phyloP scores from a whole-genome alignment of 2,797 vertebrate species.

The Denticeps clupeoides region DNA sequence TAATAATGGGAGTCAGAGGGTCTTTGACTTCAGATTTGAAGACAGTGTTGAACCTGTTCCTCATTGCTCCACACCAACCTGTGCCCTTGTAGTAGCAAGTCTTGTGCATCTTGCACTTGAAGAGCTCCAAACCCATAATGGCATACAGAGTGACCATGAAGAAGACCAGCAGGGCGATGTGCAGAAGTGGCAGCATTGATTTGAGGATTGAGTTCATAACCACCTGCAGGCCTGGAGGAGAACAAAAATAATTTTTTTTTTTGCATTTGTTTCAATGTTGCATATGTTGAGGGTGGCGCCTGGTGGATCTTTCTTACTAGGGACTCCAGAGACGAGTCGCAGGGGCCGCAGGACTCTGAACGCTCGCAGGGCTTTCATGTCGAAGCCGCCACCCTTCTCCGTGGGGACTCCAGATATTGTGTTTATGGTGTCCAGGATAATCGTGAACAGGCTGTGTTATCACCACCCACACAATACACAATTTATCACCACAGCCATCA shows the following conservation, averaged over 20 bases:
- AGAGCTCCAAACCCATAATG: conserved; percentile 91
- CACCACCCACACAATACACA: not conserved
- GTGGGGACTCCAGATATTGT: conserved; percentile 62
- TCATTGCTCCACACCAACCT: conserved; percentile 37
- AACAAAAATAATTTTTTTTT: conserved; percentile 10
- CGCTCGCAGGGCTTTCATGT: conserved; percentile 92
- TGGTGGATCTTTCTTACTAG: conserved; percentile 65
- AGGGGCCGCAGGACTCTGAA: conserved; percentile 90
- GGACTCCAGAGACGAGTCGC: conserved; percentile 91
- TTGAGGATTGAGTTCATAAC: conserved; percentile 96
- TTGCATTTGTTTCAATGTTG: not conserved
- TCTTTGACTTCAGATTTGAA: too few species aligned
- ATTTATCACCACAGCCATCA: too few species aligned
- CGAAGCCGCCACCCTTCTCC: conserved; percentile 84
- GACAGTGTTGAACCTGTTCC: too few species aligned
- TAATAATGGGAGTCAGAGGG: too few species aligned
- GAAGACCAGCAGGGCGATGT: conserved; percentile 87
- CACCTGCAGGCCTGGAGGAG: conserved; percentile 79
- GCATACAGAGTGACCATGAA: conserved; percentile 94
- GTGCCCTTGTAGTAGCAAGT: conserved; percentile 85
- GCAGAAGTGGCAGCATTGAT: conserved; percentile 86
- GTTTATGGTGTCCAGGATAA: conserved; percentile 81
- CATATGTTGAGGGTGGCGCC: not conserved
- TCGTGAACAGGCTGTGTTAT: conserved; percentile 74
- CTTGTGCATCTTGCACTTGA: conserved; percentile 99